A percentile compares a stretch with the other conserved stretches of the same genome.
These are phyloP conservation scores for Drosophila azteca DNA, from an alignment of 1,140 invertebrate species.

Conservation along the genomic window DNA sequence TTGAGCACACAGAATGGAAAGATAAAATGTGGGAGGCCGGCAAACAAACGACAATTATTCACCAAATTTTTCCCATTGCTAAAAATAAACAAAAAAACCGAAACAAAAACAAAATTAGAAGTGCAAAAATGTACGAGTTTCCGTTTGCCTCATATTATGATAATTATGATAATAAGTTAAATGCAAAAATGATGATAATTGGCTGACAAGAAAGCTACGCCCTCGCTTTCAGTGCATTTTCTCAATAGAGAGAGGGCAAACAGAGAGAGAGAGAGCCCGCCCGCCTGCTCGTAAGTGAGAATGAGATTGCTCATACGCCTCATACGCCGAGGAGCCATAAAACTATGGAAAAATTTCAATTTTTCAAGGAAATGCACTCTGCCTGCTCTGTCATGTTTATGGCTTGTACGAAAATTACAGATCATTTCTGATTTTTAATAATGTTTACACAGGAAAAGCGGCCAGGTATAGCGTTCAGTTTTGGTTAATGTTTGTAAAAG, in stretches of 20 bases:
- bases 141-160: slow-evolving; percentile 40
- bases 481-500: background rate
- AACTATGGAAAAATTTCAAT: slow-evolving; percentile 32
- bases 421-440: background rate
- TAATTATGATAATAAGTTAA: slow-evolving; percentile 74
- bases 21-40: slow-evolving; percentile 17
- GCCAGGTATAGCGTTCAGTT: background rate
- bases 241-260: slow-evolving; percentile 1
- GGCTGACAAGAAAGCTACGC: slow-evolving; percentile 30
- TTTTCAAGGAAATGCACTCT: slow-evolving; percentile 44
- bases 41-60: slow-evolving; percentile 48
- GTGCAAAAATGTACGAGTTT: slow-evolving; percentile 30
- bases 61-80: slow-evolving; percentile 16
- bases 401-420: slow-evolving; percentile 31
- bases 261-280: background rate
- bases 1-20: no score
- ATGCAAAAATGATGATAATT: slow-evolving; percentile 78
- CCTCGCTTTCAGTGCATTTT: slow-evolving; percentile 19
- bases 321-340: slow-evolving; percentile 32
- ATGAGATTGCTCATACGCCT: slow-evolving; percentile 69
- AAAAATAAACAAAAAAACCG: slow-evolving; percentile 12
- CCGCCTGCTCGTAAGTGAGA: slow-evolving; percentile 31
- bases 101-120: slow-evolving; percentile 16
- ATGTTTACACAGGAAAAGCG: slow-evolving; percentile 10
- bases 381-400: slow-evolving; percentile 22